These are phyloP conservation scores for Smutsia gigantea DNA, from an alignment of 2,797 vertebrate species.

Conservation along the genomic window DNA sequence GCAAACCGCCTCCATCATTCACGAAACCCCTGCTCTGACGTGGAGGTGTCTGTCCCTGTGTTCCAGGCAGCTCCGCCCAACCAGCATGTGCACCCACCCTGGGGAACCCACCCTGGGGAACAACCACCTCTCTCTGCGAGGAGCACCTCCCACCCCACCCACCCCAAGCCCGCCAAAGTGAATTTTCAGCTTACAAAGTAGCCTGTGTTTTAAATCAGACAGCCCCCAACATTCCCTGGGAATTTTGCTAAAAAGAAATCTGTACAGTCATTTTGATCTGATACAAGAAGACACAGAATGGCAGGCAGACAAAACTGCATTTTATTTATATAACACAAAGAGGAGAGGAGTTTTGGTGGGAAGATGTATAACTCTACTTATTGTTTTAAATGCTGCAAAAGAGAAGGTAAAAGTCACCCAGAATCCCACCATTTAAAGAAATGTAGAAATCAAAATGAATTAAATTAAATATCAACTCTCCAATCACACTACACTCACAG, in stretches of 20 bases:
- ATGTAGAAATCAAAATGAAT: background rate
- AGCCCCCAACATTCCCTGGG: background rate
- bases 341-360: background rate
- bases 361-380: background rate
- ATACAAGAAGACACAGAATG: background rate
- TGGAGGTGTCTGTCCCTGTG: fast-evolving
- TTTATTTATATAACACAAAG: background rate
- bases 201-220: background rate
- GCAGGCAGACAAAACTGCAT: background rate
- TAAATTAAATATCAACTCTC: background rate
- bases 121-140: background rate
- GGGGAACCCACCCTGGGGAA: no score
- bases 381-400: background rate
- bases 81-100: fast-evolving
- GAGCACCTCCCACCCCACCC: background rate
- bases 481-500: background rate
- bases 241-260: background rate
- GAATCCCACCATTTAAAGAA: background rate
- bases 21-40: background rate
- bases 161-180: background rate
- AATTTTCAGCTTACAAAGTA: background rate
- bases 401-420: background rate
- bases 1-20: background rate
- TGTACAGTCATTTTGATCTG: background rate
- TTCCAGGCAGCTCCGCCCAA: background rate